These are phyloP conservation scores for Papilio machaon DNA, from an alignment of 1,140 invertebrate species.

Conservation along the genomic window DNA sequence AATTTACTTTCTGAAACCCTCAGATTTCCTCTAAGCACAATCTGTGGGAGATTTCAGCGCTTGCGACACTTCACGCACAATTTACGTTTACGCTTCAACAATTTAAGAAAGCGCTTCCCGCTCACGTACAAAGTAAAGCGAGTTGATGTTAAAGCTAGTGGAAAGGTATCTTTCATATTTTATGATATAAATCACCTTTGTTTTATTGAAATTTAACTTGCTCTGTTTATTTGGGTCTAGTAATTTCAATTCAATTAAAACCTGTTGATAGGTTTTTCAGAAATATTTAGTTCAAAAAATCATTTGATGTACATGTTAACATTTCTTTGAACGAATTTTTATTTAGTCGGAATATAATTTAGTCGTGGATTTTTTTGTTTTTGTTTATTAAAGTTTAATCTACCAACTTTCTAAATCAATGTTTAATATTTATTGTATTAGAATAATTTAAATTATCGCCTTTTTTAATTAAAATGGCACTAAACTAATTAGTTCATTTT, in stretches of 20 bases:
- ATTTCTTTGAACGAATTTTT: too few relatives aligned
- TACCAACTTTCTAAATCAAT: too few relatives aligned
- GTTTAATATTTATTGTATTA: too few relatives aligned
- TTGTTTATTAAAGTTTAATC: too few relatives aligned
- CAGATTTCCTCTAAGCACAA: background rate
- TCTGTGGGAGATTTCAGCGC: constrained; percentile 2
- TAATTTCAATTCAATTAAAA: background rate
- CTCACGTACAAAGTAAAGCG: background rate
- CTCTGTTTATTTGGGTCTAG: too few relatives aligned
- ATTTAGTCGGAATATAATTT: too few relatives aligned
- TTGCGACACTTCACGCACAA: constrained; percentile 14
- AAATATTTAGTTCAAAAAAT: too few relatives aligned
- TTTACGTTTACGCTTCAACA: constrained; percentile 28
- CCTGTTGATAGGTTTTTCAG: background rate
- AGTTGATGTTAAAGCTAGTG: constrained; percentile 20
- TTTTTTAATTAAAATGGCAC: too few relatives aligned
- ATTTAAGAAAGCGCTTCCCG: background rate
- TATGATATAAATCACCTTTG: background rate
- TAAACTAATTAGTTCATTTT: too few relatives aligned
- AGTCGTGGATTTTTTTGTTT: too few relatives aligned
- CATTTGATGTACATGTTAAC: too few relatives aligned
- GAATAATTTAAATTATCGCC: too few relatives aligned
- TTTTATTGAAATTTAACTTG: background rate
- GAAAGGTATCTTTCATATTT: constrained; percentile 1
- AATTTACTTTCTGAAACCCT: background rate